phyloP scores from a whole-genome alignment of 2,113 vertebrate genomes.

The Nothobranchius furzeri region DNA sequence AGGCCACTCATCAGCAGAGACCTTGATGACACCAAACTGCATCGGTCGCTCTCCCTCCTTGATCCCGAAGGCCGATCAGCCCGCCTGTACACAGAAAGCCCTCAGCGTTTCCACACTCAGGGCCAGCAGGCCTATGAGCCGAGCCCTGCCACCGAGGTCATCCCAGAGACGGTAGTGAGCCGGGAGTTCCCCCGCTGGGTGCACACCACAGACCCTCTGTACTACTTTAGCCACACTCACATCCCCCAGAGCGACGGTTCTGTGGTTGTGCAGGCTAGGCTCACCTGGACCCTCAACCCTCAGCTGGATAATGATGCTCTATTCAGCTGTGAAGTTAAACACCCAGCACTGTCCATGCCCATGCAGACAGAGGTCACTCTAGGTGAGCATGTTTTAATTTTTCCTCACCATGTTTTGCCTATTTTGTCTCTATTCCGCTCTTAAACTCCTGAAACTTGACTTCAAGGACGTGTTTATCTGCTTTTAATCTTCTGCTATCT shows the following conservation, averaged over 20 bases:
- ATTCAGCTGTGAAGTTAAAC: conserved; percentile 98
- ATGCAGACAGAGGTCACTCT: conserved; percentile 96
- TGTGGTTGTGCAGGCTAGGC: conserved; percentile 90
- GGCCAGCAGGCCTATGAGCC: conserved; percentile 77
- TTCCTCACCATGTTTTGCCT: background rate
- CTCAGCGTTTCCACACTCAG: conserved; percentile 73
- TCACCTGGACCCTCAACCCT: conserved; percentile 97
- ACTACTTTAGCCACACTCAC: conserved; percentile 90
- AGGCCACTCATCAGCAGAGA: conserved; percentile 89
- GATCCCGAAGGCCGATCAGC: conserved; percentile 76
- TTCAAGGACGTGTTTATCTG: conserved; percentile 16
- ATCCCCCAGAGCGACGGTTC: conserved; percentile 92
- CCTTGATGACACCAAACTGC: conserved; percentile 93
- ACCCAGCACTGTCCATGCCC: conserved; percentile 95
- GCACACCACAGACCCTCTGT: conserved; percentile 88
- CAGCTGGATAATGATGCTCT: conserved; percentile 95
- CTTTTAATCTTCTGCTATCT: conserved; percentile 39
- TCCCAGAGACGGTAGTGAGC: conserved; percentile 96
- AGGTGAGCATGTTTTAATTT: conserved; percentile 77
- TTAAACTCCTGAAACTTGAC: background rate
- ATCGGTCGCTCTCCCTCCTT: conserved; percentile 86
- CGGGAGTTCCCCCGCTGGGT: conserved; percentile 97
- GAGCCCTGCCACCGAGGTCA: conserved; percentile 84
- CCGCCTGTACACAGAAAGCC: conserved; percentile 78
- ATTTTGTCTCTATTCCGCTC: conserved; percentile 8